These are phyloP conservation scores for Petrolisthes cinctipes DNA, from an alignment of 2,888 invertebrate genomes.

Conservation along the genomic window DNA sequence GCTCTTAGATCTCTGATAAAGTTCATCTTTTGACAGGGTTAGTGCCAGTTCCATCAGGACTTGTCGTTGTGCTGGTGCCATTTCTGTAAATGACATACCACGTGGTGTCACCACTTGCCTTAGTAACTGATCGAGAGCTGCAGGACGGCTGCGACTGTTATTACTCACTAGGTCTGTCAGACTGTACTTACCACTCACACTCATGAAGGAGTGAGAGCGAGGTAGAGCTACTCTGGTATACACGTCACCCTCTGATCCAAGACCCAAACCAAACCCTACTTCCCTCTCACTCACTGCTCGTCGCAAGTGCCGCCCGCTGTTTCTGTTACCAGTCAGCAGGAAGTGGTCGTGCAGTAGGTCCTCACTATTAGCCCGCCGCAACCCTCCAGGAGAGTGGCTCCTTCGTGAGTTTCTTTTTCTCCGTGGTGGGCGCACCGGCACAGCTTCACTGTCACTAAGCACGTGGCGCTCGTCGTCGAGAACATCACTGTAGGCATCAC, in stretches of 20 bases:
- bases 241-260: slow-evolving; percentile 54
- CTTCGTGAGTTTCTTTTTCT: slow-evolving; percentile 40
- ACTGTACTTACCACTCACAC: slow-evolving; percentile 75
- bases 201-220: slow-evolving; percentile 71
- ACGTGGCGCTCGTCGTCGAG: slow-evolving; percentile 80
- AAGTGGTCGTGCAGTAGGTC: slow-evolving; percentile 53
- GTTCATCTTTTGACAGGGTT: slow-evolving; percentile 90
- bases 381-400: not conserved
- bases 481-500: slow-evolving; percentile 76
- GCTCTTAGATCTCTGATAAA: slow-evolving; percentile 88
- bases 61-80: slow-evolving; percentile 92
- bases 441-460: slow-evolving; percentile 63
- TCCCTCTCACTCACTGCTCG: slow-evolving; percentile 60
- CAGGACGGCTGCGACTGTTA: not conserved
- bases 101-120: slow-evolving; percentile 90
- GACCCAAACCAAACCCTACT: slow-evolving; percentile 8
- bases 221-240: slow-evolving; percentile 64
- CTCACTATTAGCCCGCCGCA: slow-evolving; percentile 57
- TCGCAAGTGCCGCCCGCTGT: slow-evolving; percentile 52
- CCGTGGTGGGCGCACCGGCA: slow-evolving; percentile 63
- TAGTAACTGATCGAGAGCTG: slow-evolving; percentile 79
- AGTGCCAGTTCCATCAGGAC: slow-evolving; percentile 88
- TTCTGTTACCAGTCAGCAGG: slow-evolving; percentile 17
- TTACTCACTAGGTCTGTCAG: slow-evolving; percentile 66
- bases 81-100: slow-evolving; percentile 92